A percentile compares a stretch with the other conserved stretches of the same genome.
phyloP scores from a whole-genome alignment of 1,140 invertebrate genomes.

The Heterodera schachtii region DNA sequence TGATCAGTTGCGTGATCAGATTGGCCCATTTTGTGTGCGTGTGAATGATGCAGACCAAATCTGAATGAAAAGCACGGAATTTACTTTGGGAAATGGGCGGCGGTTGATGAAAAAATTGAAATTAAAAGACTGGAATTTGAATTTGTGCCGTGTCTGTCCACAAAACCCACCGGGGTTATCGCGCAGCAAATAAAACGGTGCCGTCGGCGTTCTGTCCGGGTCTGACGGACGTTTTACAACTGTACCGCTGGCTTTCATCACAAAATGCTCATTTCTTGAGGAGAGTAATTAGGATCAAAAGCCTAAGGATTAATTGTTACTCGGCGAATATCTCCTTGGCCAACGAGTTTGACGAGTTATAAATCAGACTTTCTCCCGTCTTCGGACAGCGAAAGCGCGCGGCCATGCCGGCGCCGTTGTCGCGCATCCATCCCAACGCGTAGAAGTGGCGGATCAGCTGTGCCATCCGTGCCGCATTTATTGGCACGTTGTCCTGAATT shows the following conservation, averaged over 20 bases:
- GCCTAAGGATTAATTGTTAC: background rate
- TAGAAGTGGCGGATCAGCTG: constrained; percentile 33
- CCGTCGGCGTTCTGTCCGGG: background rate
- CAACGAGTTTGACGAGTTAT: constrained; percentile 7
- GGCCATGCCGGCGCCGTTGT: constrained; percentile 80
- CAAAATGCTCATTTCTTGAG: background rate
- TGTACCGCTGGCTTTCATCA: background rate
- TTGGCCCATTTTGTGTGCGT: constrained; percentile 72
- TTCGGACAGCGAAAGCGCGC: background rate
- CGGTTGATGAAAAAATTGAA: too few relatives aligned
- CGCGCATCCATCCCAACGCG: constrained; percentile 65
- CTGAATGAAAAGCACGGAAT: background rate
- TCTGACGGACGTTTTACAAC: background rate
- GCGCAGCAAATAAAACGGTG: background rate
- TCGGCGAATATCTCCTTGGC: constrained; percentile 12
- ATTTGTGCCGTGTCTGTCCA: background rate
- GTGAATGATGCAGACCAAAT: constrained; percentile 61
- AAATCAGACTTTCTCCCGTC: background rate
- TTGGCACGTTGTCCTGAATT: constrained; percentile 20
- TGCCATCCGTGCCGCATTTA: constrained; percentile 22
- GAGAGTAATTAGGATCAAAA: too few relatives aligned
- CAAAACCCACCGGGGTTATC: background rate
- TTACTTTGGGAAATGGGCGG: too few relatives aligned
- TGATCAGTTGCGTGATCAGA: constrained; percentile 76
- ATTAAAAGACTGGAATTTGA: background rate